These are phyloP conservation scores for Chrysochloris asiatica DNA, from an alignment of 2,113 vertebrate species.

Conservation along the genomic window DNA sequence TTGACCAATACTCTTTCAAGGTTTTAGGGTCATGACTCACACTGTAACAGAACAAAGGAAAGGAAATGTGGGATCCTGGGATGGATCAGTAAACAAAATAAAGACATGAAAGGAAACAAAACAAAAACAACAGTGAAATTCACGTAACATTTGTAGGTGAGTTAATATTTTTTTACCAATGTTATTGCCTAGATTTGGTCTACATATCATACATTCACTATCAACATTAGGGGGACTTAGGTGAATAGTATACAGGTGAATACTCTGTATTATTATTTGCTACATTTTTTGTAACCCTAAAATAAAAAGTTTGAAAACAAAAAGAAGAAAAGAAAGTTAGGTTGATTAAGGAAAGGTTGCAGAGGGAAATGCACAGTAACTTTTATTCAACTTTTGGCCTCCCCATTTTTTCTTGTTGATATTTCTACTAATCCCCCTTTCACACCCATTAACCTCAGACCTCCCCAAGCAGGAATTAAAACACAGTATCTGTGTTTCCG, in stretches of 20 bases:
- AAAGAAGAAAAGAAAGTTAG: neutral
- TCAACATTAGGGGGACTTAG: neutral
- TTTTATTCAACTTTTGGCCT: neutral
- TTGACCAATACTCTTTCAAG: neutral
- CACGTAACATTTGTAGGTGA: neutral
- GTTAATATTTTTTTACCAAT: neutral
- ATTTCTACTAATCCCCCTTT: neutral
- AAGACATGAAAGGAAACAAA: neutral
- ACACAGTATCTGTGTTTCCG: neutral
- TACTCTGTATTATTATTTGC: neutral
- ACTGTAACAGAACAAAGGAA: neutral
- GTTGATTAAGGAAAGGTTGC: neutral
- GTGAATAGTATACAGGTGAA: neutral
- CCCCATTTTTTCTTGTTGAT: neutral
- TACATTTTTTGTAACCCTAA: neutral
- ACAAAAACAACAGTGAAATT: neutral
- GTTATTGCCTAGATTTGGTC: neutral
- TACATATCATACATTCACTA: neutral
- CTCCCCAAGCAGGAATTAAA: neutral
- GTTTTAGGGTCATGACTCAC: neutral
- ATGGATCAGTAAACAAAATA: neutral
- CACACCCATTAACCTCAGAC: neutral
- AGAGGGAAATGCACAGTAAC: neutral
- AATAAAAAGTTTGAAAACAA: conserved; percentile 24
- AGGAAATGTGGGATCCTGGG: neutral